Evolutionary conservation across 2,113 vertebrate genomes (phyloP), one percentile per base, ranked within the genome.

Genomic region (Eupsittula cactorum): DNA sequence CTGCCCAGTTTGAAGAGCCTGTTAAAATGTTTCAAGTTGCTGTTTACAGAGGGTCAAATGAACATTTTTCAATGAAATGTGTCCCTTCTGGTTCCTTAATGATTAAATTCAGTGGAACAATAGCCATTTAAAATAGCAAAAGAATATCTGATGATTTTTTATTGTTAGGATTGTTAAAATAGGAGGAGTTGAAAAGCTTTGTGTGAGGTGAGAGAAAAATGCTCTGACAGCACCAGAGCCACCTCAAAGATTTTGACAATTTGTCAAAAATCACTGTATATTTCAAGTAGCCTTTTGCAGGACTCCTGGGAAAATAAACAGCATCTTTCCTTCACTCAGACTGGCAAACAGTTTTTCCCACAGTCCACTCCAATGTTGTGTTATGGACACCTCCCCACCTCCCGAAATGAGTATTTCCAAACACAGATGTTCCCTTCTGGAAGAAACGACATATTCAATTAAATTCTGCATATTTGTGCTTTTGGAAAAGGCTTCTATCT

Each of bases 11-110:
- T 96, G 91, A 95, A 94, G 63, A 97, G 96, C 96, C 97, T 97
- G 97, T 98, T 98, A 98, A 97, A 98, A 97, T 95, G 95, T 84
- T 97, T 91, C 95, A 94, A 97, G 95, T 98, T 97, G 91, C 93
- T 98, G 91, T 98, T 93, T 98, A 97, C 93, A 97, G 97, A 97
- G 88, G 97, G 94, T 97, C 89, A 98, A 96, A 98, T 70, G 90
- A 98, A 90, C 95, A 97, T 98, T 97, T 98, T 97, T 98, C 97
- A 97, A 70, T 79, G 91, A 97, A 98, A 98, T 98, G 86, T 96
- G 97, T 98, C 98, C 98, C 97, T 98, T 95, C 97, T 98, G 97
- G 95, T 97, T 98, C 95, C 97, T 98, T 98, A 98, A 98, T 97
- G 96, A 95, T 94, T 96, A 95, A 97, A 90, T 84, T 94, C 94